phyloP scores from a whole-genome alignment of 1,140 invertebrate genomes.

The Nebria ingens region DNA sequence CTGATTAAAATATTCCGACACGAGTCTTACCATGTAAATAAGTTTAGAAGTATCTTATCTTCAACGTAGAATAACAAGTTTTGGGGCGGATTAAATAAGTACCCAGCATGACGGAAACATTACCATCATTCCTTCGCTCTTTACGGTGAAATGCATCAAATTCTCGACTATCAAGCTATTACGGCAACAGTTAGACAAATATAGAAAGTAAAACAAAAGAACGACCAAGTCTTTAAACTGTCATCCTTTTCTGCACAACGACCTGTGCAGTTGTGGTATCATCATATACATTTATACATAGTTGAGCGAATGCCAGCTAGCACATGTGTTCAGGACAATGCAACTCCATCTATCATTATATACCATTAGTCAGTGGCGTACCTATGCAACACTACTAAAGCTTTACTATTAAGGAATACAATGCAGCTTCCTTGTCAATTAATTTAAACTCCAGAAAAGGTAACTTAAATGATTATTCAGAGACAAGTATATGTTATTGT shows the following conservation, averaged over 20 bases:
- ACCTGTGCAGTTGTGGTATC: not conserved
- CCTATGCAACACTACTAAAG: too few species aligned
- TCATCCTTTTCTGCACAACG: constrained; percentile 6
- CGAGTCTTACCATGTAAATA: too few species aligned
- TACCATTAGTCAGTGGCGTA: too few species aligned
- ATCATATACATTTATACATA: too few species aligned
- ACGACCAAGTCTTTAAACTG: not conserved
- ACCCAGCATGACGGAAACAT: too few species aligned
- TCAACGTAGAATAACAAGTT: not conserved
- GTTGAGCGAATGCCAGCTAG: not conserved
- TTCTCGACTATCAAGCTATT: not conserved
- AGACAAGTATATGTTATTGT: too few species aligned
- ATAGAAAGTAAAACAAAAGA: not conserved
- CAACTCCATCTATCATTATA: not conserved
- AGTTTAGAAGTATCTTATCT: not conserved
- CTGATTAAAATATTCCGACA: too few species aligned
- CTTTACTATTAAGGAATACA: too few species aligned
- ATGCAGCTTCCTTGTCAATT: too few species aligned
- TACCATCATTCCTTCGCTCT: too few species aligned
- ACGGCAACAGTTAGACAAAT: constrained; percentile 5
- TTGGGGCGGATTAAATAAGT: not conserved
- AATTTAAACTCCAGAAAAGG: too few species aligned
- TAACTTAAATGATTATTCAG: too few species aligned
- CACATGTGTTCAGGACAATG: constrained; percentile 4
- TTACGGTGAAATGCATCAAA: not conserved